A percentile compares a stretch with the other conserved stretches of the same genome.
Evolutionary conservation across 2,797 vertebrate genomes (phyloP).

Genomic region (Threskiornis aethiopicus): DNA sequence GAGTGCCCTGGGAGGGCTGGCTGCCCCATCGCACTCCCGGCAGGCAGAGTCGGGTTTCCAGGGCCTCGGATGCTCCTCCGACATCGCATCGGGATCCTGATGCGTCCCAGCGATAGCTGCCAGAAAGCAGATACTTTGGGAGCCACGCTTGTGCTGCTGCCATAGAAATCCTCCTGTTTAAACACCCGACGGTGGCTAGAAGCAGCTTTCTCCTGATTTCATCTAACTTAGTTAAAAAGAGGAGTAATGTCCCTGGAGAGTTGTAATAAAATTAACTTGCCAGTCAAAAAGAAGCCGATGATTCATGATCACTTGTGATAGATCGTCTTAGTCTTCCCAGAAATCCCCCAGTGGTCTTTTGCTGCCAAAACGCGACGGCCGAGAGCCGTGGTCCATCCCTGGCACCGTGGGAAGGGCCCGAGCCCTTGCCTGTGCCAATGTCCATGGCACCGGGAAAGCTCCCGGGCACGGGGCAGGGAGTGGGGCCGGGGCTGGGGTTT

Average conservation of each 20-base stretch:
- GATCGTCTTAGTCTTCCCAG: neutral
- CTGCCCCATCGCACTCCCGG: rapidly evolving
- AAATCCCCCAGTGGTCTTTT: neutral
- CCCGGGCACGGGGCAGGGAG: neutral
- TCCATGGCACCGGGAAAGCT: rapidly evolving
- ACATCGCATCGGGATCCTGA: neutral
- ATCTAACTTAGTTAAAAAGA: neutral
- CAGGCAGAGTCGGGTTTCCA: neutral
- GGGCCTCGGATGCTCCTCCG: neutral
- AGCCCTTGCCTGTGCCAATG: rapidly evolving
- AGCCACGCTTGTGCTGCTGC: rapidly evolving
- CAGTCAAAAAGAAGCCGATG: neutral
- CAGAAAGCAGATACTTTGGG: neutral
- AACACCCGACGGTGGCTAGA: rapidly evolving
- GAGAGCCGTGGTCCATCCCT: rapidly evolving
- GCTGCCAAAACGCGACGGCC: rapidly evolving
- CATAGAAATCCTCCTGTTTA: neutral
- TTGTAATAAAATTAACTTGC: neutral
- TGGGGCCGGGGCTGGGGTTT: rapidly evolving
- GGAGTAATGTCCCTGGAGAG: neutral
- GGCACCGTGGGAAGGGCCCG: rapidly evolving
- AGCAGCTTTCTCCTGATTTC: neutral
- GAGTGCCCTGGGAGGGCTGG: neutral
- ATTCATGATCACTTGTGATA: neutral
- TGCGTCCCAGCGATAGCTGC: neutral